These are phyloP conservation scores for Protaetia brevitarsis DNA, from an alignment of 1,140 invertebrate species.

Conservation along the genomic window DNA sequence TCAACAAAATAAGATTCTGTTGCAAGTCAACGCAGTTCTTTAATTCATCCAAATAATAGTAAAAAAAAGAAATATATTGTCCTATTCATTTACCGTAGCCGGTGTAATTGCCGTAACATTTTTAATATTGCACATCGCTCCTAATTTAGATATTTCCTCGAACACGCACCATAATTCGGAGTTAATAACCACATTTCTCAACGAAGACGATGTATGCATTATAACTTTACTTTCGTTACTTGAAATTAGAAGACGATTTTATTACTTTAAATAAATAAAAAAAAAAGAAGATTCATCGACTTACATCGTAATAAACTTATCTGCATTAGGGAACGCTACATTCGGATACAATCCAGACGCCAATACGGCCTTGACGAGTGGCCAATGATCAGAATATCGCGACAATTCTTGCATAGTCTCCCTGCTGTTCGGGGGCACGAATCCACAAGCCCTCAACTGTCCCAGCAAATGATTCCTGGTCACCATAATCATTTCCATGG, in stretches of 20 bases:
- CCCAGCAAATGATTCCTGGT: constrained; percentile 77
- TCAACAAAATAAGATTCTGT: too few relatives aligned
- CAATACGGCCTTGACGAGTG: constrained; percentile 86
- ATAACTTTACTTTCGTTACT: constrained; percentile 72
- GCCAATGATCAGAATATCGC: constrained; percentile 85
- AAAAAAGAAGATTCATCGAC: background rate
- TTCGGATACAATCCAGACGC: constrained; percentile 86
- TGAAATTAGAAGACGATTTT: constrained; percentile 23
- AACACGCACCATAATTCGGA: constrained; percentile 78
- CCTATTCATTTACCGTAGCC: constrained; percentile 72
- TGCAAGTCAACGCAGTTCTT: too few relatives aligned
- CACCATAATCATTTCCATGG: constrained; percentile 83
- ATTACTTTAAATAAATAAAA: background rate
- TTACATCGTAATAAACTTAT: constrained; percentile 47
- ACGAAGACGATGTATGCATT: constrained; percentile 72
- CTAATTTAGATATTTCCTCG: constrained; percentile 73
- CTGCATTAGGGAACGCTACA: constrained; percentile 60
- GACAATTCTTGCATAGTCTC: constrained; percentile 69
- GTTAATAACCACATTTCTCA: constrained; percentile 57
- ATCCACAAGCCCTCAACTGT: constrained; percentile 79
- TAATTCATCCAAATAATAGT: too few relatives aligned
- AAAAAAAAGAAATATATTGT: too few relatives aligned
- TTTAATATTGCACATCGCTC: constrained; percentile 63
- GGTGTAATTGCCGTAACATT: constrained; percentile 77
- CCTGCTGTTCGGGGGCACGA: constrained; percentile 84